Evolutionary conservation across 2,113 vertebrate genomes (phyloP).

Genomic region (Orthonyx spaldingii): DNA sequence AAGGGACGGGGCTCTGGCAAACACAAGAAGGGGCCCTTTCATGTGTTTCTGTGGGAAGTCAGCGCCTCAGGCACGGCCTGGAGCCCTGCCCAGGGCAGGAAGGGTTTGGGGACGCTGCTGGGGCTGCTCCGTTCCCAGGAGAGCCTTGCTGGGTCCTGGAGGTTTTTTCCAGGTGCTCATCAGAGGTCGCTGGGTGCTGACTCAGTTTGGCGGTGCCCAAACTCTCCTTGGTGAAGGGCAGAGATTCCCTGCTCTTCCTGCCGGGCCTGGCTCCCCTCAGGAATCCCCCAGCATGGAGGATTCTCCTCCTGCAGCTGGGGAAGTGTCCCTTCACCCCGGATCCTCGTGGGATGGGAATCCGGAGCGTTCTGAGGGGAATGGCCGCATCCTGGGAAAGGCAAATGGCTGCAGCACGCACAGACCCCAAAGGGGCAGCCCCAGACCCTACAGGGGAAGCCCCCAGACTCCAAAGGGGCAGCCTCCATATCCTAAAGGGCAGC

Average conservation of each 20-base stretch:
- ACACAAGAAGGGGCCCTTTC: constrained; percentile 35
- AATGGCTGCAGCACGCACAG: rapidly evolving
- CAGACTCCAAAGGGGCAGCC: neutral
- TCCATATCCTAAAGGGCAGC: no score
- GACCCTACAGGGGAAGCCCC: neutral
- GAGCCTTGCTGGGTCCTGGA: neutral
- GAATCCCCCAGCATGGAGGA: rapidly evolving
- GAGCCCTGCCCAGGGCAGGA: constrained; percentile 33
- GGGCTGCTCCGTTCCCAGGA: neutral
- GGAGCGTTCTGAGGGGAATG: rapidly evolving
- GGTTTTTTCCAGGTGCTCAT: rapidly evolving
- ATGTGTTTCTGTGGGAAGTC: constrained; percentile 13
- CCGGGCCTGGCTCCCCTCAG: neutral
- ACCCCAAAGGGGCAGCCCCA: no score
- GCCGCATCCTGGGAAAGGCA: neutral
- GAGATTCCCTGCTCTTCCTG: neutral
- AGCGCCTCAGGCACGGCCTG: neutral
- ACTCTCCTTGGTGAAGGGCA: rapidly evolving
- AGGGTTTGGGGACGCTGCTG: neutral
- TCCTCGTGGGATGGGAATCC: rapidly evolving
- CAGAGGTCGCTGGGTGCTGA: rapidly evolving
- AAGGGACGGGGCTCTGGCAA: constrained; percentile 21
- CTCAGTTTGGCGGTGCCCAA: rapidly evolving
- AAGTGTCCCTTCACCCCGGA: rapidly evolving
- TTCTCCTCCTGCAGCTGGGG: neutral